Base-by-base conservation (phyloP, 2,113 vertebrate species). In the Poicephalus gulielmi region DNA sequence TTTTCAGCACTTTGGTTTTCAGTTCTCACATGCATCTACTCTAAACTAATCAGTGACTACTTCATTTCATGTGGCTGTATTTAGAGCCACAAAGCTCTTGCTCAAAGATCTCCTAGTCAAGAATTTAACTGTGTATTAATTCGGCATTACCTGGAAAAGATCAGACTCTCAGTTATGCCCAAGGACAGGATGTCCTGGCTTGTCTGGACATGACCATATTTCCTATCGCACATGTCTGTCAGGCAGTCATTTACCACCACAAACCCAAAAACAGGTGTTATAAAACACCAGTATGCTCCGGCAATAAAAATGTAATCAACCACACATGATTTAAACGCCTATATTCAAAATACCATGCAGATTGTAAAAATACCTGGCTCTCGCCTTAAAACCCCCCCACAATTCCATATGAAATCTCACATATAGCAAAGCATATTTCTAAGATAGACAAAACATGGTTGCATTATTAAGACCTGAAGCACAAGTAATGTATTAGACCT, bases 141-240 rank as follows among this genome's bases (percentile, higher is more conserved):
- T 43, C 2, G 7, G 7, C 43, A 19, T 66, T 53, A 59, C 20
- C 12, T 83, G 28, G 50, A 35, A 67, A 91, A 52, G 44, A 59
- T 46, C 59, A 88, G 39, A 39, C 8, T 41, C 31, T 46, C 53
- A 27, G 15, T 53, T 70, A 50, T 43, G n/a, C 11, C 41, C 27
- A 55, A 50, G 63, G 46, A 88, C 71, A 87, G 28, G 67, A 86
- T 75, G 75, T 59, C 35, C 60, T 60, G 22, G 67, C 41, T 90
- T 86, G 59, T 44, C 68, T 67, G 64, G 35, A 41, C 33, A 37
- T 0, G 1, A 70, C 6, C 0, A 0, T 30, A 74, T 74, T 95
- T 87, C 71, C 44, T n/a, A 17, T 41, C 0, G 0, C 5, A 9
- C 17, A 10, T 16, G 9, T 30, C 55, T 23, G 6, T 68, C 76